These are phyloP conservation scores for Lasius fuliginosus DNA, from an alignment of 2,888 invertebrate genomes.

Conservation along the genomic window DNA sequence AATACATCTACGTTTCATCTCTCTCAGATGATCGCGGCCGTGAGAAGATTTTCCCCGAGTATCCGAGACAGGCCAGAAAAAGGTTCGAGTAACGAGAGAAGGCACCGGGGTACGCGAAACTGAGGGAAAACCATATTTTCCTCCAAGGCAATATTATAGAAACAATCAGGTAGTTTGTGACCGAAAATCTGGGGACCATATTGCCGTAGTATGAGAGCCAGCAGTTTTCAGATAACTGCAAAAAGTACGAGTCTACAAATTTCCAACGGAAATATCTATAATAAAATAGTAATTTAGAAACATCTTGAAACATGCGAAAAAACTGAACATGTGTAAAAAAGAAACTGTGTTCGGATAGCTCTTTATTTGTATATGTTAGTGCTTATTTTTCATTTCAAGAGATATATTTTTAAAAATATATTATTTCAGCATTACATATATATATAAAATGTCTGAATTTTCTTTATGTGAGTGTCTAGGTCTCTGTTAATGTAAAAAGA, in stretches of 20 bases:
- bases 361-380: neutral
- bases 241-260: neutral
- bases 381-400: neutral
- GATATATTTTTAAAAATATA: neutral
- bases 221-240: neutral
- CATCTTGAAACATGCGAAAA: neutral
- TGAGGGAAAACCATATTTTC: neutral
- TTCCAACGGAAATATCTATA: neutral
- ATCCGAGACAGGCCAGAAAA: slow-evolving; percentile 25
- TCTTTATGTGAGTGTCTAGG: neutral
- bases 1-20: neutral
- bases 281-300: slow-evolving; percentile 1
- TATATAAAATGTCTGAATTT: neutral
- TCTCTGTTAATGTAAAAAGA: neutral
- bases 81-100: slow-evolving; percentile 27
- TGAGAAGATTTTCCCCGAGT: slow-evolving; percentile 12
- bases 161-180: neutral
- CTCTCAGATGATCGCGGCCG: neutral
- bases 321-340: neutral
- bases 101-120: neutral
- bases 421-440: neutral
- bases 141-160: neutral
- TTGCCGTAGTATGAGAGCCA: neutral
- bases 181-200: slow-evolving; percentile 8
- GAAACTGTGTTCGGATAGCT: neutral